These are phyloP conservation scores for Ailuropoda melanoleuca DNA, from an alignment of 2,113 vertebrate species.

Conservation along the genomic window DNA sequence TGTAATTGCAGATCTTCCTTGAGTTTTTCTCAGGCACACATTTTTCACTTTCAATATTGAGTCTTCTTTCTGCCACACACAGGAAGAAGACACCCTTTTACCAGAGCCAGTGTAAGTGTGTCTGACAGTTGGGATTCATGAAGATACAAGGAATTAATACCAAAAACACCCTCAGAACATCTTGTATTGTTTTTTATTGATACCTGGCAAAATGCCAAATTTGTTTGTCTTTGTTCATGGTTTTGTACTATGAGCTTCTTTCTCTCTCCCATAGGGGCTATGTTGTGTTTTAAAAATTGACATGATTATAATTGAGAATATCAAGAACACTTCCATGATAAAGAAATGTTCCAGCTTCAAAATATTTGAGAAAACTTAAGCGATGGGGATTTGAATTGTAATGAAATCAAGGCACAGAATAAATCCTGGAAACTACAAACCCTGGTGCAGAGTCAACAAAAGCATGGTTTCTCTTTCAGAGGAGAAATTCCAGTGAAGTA, in stretches of 20 bases:
- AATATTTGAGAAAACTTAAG: background rate
- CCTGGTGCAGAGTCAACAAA: background rate
- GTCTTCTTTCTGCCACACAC: background rate
- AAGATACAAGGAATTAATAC: background rate
- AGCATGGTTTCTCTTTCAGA: background rate
- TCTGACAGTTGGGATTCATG: fast-evolving
- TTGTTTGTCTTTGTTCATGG: background rate
- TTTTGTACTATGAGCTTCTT: fast-evolving
- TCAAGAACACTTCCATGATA: background rate
- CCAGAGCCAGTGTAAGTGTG: background rate
- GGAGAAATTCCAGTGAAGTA: background rate
- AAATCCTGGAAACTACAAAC: background rate
- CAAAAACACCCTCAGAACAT: background rate
- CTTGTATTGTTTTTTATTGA: background rate
- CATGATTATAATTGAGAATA: background rate
- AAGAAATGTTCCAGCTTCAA: background rate
- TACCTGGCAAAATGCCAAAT: background rate
- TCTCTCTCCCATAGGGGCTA: background rate
- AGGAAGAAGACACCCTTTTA: background rate
- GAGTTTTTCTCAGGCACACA: background rate
- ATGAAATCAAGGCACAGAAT: background rate
- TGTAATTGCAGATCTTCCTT: background rate
- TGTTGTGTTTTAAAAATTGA: background rate
- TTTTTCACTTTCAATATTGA: background rate
- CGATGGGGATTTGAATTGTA: background rate